phyloP scores from a whole-genome alignment of 2,888 invertebrate genomes.

The Steromphala cineraria region DNA sequence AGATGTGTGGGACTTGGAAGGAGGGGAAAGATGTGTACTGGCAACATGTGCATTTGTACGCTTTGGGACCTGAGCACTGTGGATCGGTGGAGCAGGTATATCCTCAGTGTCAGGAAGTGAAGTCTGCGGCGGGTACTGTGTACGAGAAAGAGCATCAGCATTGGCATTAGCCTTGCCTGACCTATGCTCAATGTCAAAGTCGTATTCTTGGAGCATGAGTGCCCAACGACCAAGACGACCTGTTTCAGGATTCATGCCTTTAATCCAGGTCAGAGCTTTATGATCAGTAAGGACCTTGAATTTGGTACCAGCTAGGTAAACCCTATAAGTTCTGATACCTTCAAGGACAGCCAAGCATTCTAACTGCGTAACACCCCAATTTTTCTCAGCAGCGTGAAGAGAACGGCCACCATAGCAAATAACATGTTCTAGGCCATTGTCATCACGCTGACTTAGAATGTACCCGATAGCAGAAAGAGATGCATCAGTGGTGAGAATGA shows the following conservation, averaged over 20 bases:
- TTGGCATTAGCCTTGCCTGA: constrained; percentile 13
- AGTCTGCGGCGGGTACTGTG: neutral
- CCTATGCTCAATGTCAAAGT: constrained; percentile 27
- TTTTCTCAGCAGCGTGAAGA: constrained; percentile 21
- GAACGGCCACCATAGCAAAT: constrained; percentile 29
- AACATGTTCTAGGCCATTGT: constrained; percentile 8
- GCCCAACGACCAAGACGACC: constrained; percentile 33
- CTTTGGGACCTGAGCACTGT: neutral
- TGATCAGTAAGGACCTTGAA: constrained; percentile 34
- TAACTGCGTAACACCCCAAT: constrained; percentile 21
- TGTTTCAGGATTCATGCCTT: constrained; percentile 6
- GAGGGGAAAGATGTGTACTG: neutral
- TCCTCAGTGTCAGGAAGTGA: neutral
- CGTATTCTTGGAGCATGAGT: constrained; percentile 29
- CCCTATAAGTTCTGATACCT: constrained; percentile 26
- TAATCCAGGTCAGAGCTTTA: constrained; percentile 29
- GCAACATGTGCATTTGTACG: neutral
- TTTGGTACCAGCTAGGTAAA: constrained; percentile 27
- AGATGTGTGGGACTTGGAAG: neutral
- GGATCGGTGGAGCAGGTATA: neutral
- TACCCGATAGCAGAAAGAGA: constrained; percentile 27
- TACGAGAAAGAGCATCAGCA: neutral
- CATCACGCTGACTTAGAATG: constrained; percentile 23
- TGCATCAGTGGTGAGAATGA: constrained; percentile 34
- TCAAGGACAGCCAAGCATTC: constrained; percentile 36